Conservation (phyloP, 2,888 invertebrate genomes). For the Ligdia adustata region DNA sequence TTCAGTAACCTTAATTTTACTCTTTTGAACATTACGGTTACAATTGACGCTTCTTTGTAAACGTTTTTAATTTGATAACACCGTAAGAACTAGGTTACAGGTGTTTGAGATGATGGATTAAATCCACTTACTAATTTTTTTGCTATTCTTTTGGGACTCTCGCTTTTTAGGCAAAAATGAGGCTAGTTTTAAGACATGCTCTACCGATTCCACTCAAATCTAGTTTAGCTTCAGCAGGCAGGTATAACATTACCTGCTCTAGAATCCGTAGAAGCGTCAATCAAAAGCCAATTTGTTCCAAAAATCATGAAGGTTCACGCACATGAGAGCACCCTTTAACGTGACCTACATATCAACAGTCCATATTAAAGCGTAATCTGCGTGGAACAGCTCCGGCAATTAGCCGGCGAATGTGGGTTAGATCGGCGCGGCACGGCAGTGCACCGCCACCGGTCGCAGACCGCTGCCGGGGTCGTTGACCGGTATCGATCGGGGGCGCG, state of each 20-base stretch:
- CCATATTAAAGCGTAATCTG: conserved; percentile 65
- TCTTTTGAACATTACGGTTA: conserved; percentile 54
- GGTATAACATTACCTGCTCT: too few relatives aligned
- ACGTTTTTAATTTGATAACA: conserved; percentile 44
- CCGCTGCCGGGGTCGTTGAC: conserved; percentile 76
- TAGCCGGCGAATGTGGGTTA: conserved; percentile 75
- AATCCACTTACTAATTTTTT: too few relatives aligned
- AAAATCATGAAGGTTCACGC: conserved; percentile 20
- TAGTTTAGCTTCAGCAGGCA: too few relatives aligned
- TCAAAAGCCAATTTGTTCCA: conserved; percentile 20
- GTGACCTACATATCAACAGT: conserved; percentile 62
- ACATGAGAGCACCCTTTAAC: conserved; percentile 29
- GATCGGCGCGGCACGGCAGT: conserved; percentile 59
- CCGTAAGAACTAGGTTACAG: conserved; percentile 30
- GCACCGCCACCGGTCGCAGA: conserved; percentile 76
- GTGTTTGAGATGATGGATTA: conserved; percentile 27
- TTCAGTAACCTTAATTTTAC: conserved; percentile 56
- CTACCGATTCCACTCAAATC: too few relatives aligned
- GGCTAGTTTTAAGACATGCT: too few relatives aligned
- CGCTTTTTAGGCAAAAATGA: too few relatives aligned
- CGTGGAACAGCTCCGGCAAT: conserved; percentile 55
- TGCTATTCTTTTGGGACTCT: background rate
- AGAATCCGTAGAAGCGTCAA: conserved; percentile 7
- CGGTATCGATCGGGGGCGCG: conserved; percentile 79
- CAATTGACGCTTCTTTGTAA: conserved; percentile 39